These are phyloP conservation scores for Trissolcus japonicus DNA, from an alignment of 2,888 invertebrate genomes.

Conservation along the genomic window DNA sequence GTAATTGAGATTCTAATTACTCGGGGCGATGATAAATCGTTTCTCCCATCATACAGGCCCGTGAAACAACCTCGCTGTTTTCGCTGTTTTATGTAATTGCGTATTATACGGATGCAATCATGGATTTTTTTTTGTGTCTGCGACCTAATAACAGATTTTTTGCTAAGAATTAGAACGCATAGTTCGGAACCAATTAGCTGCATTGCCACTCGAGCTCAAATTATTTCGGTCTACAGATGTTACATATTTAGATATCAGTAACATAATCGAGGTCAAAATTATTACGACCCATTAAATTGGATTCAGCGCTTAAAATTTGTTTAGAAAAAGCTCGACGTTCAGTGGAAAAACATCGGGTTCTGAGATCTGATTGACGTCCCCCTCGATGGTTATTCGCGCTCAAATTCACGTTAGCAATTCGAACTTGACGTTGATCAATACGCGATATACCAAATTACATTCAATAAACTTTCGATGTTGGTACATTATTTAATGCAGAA, in stretches of 20 bases:
- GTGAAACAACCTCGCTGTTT: no score
- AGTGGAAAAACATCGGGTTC: not conserved
- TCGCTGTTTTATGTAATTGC: no score
- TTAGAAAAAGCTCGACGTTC: constrained; percentile 4
- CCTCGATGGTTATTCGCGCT: no score
- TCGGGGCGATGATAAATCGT: no score
- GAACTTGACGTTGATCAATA: constrained; percentile 2
- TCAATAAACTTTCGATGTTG: constrained; percentile 5
- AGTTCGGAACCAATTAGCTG: constrained; percentile 6
- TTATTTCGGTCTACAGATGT: constrained; percentile 26
- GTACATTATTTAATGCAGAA: not conserved
- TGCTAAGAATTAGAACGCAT: constrained; percentile 2
- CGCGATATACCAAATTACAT: constrained; percentile 1
- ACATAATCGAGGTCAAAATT: constrained; percentile 21
- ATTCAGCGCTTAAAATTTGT: not conserved
- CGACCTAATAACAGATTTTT: constrained; percentile 16
- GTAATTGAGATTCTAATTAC: no score
- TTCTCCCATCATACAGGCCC: no score
- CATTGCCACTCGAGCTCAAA: constrained; percentile 9
- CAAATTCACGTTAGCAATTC: not conserved
- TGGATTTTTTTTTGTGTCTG: not conserved
- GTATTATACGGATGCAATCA: no score
- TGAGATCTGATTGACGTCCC: no score
- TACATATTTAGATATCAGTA: constrained; percentile 22
- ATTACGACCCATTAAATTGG: not conserved